Evolutionary conservation across 1,140 invertebrate species (phyloP).

Genomic region (Musca vetustissima): DNA sequence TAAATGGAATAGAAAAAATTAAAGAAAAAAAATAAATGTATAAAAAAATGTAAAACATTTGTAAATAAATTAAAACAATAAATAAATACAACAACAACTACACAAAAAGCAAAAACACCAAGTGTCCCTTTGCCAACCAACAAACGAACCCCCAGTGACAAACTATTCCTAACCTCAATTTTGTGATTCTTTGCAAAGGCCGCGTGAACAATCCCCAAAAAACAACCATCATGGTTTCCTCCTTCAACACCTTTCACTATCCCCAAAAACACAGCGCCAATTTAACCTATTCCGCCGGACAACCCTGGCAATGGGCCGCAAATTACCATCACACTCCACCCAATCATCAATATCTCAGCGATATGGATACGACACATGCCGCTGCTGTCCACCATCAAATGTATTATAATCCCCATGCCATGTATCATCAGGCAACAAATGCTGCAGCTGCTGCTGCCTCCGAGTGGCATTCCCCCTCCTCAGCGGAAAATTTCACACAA

Average conservation of each 20-base stretch:
- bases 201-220: slow-evolving; percentile 10
- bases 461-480: slow-evolving; percentile 52
- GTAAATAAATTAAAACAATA: background rate
- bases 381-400: slow-evolving; percentile 51
- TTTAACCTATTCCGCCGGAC: slow-evolving; percentile 45
- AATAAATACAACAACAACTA: background rate
- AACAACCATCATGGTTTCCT: slow-evolving; percentile 49
- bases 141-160: background rate
- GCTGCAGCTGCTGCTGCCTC: slow-evolving; percentile 40
- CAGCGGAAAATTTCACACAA: slow-evolving; percentile 46
- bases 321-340: slow-evolving; percentile 53
- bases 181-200: slow-evolving; percentile 18
- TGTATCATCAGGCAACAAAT: slow-evolving; percentile 45
- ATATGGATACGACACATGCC: slow-evolving; percentile 55
- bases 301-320: slow-evolving; percentile 50
- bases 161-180: slow-evolving; percentile 17
- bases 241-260: slow-evolving; percentile 50
- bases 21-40: background rate
- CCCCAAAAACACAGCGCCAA: slow-evolving; percentile 53
- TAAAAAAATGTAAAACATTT: slow-evolving; percentile 1
- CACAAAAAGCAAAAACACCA: background rate
- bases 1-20: slow-evolving; percentile 8
- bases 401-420: slow-evolving; percentile 57
- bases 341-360: slow-evolving; percentile 58
- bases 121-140: background rate